Evolutionary conservation across 2,113 vertebrate species (phyloP), one percentile per base, ranked within the genome.

Genomic region (Dicentrarchus labrax): DNA sequence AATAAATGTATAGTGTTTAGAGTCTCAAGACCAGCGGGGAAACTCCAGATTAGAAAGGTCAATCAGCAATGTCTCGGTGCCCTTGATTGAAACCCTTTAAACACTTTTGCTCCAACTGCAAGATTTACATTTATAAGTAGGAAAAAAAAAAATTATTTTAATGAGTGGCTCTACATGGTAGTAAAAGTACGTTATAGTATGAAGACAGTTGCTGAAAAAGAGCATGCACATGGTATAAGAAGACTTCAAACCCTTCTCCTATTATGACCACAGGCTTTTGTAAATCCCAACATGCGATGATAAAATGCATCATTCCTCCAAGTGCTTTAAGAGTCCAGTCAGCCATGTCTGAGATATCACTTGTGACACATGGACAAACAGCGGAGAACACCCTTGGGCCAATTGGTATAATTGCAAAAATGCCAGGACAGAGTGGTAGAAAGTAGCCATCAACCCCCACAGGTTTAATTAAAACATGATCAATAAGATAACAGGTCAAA

Each of bases 301-400:
- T 83, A 84, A 88, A 91, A 83, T 57, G 62, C 80, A 90, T 83
- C 80, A 60, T 66, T 74, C 74, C 82, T 85, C 76, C 60, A 77
- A 91, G 87, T 81, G 88, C 80, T 87, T 86, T 86, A 16, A 53
- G 78, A 80, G 61, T 76, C 77, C 86, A 85, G 62, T 87, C 80
- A 91, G 71, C 84, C 76, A 11, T 86, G 86, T 79, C 22, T 56
- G 90, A 88, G 68, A 67, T 66, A 91, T 90, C 80, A 51, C 83
- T 87, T 83, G 86, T 91, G 92, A 89, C 92, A 90, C 88, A 78
- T 67, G 73, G 73, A 79, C 70, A 88, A 89, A 92, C 82, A 89
- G 84, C 9, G 72, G 51, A 84, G 70, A 78, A 78, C 10, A 53
- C 65, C 89, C 67, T 57, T 2, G 7, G 78, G 89, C 82, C 54